These are phyloP conservation scores for Hippocampus mohnikei DNA, from an alignment of 2,113 vertebrate genomes.

Conservation along the genomic window DNA sequence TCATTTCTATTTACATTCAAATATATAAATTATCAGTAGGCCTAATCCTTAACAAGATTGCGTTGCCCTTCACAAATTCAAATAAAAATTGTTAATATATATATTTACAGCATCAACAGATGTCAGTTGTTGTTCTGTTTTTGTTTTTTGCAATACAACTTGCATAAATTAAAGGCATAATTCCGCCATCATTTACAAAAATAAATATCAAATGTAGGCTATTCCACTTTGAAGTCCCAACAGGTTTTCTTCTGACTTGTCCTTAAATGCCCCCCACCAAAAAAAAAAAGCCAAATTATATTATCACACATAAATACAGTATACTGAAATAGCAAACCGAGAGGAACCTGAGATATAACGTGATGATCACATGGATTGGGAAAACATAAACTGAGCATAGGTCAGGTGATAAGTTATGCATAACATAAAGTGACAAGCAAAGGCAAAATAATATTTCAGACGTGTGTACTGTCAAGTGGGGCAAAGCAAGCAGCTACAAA, in stretches of 20 bases:
- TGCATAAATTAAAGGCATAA: slow-evolving; percentile 99
- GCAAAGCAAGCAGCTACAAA: slow-evolving; percentile 67
- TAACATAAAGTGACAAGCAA: slow-evolving; percentile 57
- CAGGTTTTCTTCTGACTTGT: slow-evolving; percentile 82
- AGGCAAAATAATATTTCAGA: slow-evolving; percentile 23
- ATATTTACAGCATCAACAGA: slow-evolving; percentile 93
- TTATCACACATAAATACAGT: slow-evolving; percentile 78
- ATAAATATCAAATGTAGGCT: slow-evolving; percentile 99
- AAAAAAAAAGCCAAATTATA: slow-evolving; percentile 74
- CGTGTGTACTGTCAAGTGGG: slow-evolving; percentile 64
- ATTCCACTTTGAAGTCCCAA: slow-evolving; percentile 92
- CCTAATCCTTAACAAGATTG: slow-evolving; percentile 86
- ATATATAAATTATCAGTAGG: slow-evolving; percentile 99
- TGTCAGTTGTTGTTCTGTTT: slow-evolving; percentile 77
- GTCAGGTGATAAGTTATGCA: slow-evolving; percentile 46
- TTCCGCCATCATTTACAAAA: slow-evolving; percentile 93
- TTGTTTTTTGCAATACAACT: slow-evolving; percentile 99
- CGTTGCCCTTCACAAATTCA: slow-evolving; percentile 84
- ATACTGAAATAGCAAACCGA: slow-evolving; percentile 79
- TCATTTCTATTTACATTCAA: slow-evolving; percentile 91
- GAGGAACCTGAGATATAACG: slow-evolving; percentile 95
- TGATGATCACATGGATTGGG: slow-evolving; percentile 87
- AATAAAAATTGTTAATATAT: slow-evolving; percentile 94
- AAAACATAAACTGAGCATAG: slow-evolving; percentile 69
- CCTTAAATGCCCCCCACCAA: slow-evolving; percentile 49